These are phyloP conservation scores for Choloepus hoffmanni DNA, from an alignment of 2,113 vertebrate species.

Conservation along the genomic window DNA sequence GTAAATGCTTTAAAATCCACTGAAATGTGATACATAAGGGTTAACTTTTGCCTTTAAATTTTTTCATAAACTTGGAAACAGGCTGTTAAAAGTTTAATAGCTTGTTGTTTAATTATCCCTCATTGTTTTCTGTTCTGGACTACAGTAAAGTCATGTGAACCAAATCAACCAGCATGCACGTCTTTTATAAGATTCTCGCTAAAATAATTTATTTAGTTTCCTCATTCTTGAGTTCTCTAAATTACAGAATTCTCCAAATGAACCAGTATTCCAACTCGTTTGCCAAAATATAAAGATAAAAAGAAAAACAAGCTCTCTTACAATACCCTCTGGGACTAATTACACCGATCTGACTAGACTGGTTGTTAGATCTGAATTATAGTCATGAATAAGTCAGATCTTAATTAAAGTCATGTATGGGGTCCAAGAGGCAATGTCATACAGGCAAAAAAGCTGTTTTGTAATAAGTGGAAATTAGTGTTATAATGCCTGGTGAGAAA, in stretches of 20 bases:
- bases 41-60: slow-evolving; percentile 73
- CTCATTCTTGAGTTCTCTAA: slow-evolving; percentile 72
- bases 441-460: slow-evolving; percentile 87
- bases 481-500: slow-evolving; percentile 86
- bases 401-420: slow-evolving; percentile 90
- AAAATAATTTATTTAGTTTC: slow-evolving; percentile 77
- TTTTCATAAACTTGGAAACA: slow-evolving; percentile 76
- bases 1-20: slow-evolving; percentile 58
- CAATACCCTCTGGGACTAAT: slow-evolving; percentile 89
- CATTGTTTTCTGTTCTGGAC: slow-evolving; percentile 70
- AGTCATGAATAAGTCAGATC: slow-evolving; percentile 90
- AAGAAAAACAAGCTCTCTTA: slow-evolving; percentile 84
- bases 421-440: slow-evolving; percentile 89
- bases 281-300: slow-evolving; percentile 85
- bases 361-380: slow-evolving; percentile 88
- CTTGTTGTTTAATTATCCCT: slow-evolving; percentile 76
- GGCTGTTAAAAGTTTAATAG: slow-evolving; percentile 77
- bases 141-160: slow-evolving; percentile 72
- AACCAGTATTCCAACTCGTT: slow-evolving; percentile 78
- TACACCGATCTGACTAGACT: slow-evolving; percentile 87
- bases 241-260: slow-evolving; percentile 75
- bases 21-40: background rate
- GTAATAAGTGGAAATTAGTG: slow-evolving; percentile 87
- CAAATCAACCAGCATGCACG: slow-evolving; percentile 68
- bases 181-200: slow-evolving; percentile 63